Evolutionary conservation across 2,797 vertebrate genomes (phyloP), one percentile per base, ranked within the genome.

Genomic region (Sebastiscus albofasciatus): DNA sequence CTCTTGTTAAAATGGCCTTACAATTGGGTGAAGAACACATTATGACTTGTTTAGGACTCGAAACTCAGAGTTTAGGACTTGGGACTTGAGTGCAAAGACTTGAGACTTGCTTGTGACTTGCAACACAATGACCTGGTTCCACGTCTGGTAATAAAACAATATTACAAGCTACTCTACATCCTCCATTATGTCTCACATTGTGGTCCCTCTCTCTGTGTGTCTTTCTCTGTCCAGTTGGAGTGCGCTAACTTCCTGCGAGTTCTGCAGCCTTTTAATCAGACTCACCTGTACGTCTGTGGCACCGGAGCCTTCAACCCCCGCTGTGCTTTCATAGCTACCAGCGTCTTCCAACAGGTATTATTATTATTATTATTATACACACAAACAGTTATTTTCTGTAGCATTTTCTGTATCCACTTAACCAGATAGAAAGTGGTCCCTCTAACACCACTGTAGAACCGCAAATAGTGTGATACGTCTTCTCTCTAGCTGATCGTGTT

Each of bases 301-400:
- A 97, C 96, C 0, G 96, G 96, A 34, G 96, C 96, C 31, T 97
- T 96, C 85, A 96, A 96, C 87, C 96, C 96, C 11, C 94, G 95
- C 77, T 97, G 96, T 77, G 93, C 95, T 74, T 95, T 94, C 87
- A 93, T 97, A 42, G 88, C 93, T 5, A 95, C 93, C 54, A 85
- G 76, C 59, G 8, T 94, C 68, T 96, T 96, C 81, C 90, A 87
- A 56, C 90, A 90, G 95, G 96, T 97, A 95, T 72, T 97, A 95
- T 72, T 18, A 18, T 46, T 36, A 7, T 42, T 42, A 46, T 46
- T 46, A 18, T 46, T 46, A 46, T 46, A 46, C 42, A 67, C n/a
- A 56, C 2, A 73, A 9, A 46, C 2, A 8, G 6, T 20, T 5
- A 0, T 62, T 65, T 59, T 34, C 1, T 42, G 29, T 9, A 8